phyloP scores from a whole-genome alignment of 2,113 vertebrate genomes.

The Odontesthes bonariensis region DNA sequence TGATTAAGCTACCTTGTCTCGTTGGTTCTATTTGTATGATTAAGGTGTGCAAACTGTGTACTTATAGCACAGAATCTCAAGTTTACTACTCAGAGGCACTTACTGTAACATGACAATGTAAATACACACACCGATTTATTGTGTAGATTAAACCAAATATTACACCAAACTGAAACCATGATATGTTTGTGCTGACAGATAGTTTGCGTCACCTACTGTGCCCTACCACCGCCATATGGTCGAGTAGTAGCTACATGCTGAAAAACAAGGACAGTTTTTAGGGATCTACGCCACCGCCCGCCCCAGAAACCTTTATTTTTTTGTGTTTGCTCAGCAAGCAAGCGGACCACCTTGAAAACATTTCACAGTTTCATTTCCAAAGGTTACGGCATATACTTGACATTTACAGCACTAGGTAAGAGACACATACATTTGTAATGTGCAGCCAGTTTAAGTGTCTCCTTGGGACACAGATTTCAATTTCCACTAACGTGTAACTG shows the following conservation, averaged over 20 bases:
- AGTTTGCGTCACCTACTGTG: too few species aligned
- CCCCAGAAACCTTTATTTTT: not conserved
- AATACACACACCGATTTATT: too few species aligned
- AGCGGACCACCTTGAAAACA: not conserved
- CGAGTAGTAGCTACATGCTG: too few species aligned
- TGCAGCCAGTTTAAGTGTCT: not conserved
- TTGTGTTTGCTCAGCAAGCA: not conserved
- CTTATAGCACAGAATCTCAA: not conserved
- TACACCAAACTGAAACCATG: too few species aligned
- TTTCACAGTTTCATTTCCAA: not conserved
- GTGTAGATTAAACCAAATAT: too few species aligned
- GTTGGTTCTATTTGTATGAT: not conserved
- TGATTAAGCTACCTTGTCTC: not conserved
- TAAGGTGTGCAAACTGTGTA: not conserved
- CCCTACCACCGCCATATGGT: too few species aligned
- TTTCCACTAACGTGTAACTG: conserved; percentile 33
- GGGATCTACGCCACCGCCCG: too few species aligned
- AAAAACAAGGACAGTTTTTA: not conserved
- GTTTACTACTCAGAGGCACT: not conserved
- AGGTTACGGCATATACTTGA: not conserved
- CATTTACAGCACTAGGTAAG: not conserved
- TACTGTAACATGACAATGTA: not conserved
- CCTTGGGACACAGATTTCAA: not conserved
- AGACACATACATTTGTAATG: not conserved
- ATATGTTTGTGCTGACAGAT: too few species aligned